phyloP scores from a whole-genome alignment of 2,797 vertebrate species.

The Steatocranus sp. region DNA sequence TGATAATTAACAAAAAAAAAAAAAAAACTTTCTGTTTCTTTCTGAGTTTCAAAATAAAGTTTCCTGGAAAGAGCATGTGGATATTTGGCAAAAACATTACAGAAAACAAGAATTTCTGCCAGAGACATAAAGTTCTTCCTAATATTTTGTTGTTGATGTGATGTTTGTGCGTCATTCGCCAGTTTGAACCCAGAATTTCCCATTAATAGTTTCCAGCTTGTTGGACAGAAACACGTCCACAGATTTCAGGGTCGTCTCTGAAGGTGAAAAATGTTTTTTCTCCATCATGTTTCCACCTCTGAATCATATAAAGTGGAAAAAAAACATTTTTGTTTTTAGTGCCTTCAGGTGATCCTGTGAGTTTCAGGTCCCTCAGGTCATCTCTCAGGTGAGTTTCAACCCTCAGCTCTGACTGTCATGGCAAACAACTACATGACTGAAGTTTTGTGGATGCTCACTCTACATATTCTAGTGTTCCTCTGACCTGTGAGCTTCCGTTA shows the following conservation, averaged over 20 bases:
- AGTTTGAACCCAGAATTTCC: background rate
- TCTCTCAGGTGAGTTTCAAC: background rate
- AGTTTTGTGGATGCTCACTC: background rate
- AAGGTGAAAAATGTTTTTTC: background rate
- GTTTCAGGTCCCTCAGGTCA: background rate
- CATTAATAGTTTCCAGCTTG: background rate
- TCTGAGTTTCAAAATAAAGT: background rate
- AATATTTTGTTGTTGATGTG: background rate
- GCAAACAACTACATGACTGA: background rate
- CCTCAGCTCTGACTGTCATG: background rate
- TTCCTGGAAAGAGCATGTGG: background rate
- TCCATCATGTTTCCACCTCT: background rate
- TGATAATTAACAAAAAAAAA: background rate
- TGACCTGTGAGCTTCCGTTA: background rate
- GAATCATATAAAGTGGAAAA: background rate
- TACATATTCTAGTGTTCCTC: background rate
- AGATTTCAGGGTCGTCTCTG: background rate
- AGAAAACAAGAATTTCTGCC: background rate
- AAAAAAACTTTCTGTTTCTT: fast-evolving
- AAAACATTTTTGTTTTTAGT: background rate
- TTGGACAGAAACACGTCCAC: background rate
- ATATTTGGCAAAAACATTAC: background rate
- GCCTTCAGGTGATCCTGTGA: background rate
- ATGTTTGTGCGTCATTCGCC: background rate
- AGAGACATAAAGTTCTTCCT: background rate